Evolutionary conservation across 2,797 vertebrate species (phyloP), one percentile per base, ranked within the genome.

Genomic region (Thunnus albacares): DNA sequence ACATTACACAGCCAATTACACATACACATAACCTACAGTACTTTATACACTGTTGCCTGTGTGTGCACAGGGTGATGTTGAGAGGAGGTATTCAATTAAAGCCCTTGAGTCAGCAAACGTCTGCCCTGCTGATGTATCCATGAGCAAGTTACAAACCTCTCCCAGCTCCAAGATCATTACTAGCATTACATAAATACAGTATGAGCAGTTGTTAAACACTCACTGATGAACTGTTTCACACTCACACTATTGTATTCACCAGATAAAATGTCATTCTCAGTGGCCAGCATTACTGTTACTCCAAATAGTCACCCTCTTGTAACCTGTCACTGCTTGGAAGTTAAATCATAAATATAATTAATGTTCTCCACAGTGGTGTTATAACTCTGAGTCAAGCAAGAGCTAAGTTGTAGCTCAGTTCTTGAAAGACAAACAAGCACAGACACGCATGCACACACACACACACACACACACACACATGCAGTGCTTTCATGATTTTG

Each of bases 1-100:
- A 58, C 18, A 66, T 86, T 75, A 62, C 52, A 45, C 74, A 79
- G 38, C 24, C 70, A 84, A 76, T 85, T 53, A 73, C 70, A 77
- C 59, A 63, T 20, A 56, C 52, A 82, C 33, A 49, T 12, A 33
- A 60, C 51, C 41, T 45, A 28, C 12, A 33, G 10, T 43, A n/a
- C 18, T 51, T 18, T 51, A 51, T 20, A 52, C 43, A 11, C 22
- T 17, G 18, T 28, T 45, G 45, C 56, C 79, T 45, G 38, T 71
- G 33, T 71, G 61, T 61, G 38, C 28, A 58, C 41, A 43, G 12
- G 41, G 11, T 75, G 56, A 63, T 65, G 33, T 26, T 9, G 13
- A 80, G 57, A 70, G 14, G 8, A 53, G 2, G 41, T 15, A 5
- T 60, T 79, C n/a, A 63, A 51, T 57, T 61, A 0, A 62, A 56